Evolutionary conservation across 2,888 invertebrate species (phyloP), one percentile per base, ranked within the genome.

Genomic region (Chrysomela aeneicollis): DNA sequence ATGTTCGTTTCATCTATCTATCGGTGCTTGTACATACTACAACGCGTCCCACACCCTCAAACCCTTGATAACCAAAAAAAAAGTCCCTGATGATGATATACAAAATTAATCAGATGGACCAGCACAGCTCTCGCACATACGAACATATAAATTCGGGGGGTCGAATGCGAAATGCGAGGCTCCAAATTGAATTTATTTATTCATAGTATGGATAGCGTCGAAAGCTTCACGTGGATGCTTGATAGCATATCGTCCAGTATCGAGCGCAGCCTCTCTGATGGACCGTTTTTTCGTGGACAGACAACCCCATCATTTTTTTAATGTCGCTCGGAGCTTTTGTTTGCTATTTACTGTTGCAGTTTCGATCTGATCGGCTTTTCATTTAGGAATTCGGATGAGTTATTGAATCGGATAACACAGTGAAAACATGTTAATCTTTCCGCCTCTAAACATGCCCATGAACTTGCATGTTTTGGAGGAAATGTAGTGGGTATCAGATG

Each of bases 151-250:
- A 35, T 46, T 47, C 59, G 22, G 61, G 67, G 59, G n/a, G n/a
- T n/a, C n/a, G n/a, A n/a, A n/a, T n/a, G n/a, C 59, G 65, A 52
- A 62, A 66, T 62, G 42, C 69, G 61, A 64, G 54, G 59, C 53
- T 50, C 59, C 52, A 66, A 69, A 69, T 69, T 67, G 69, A 69
- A 69, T 69, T 69, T 69, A 69, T 67, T 69, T 69, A 69, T 69
- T 69, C 69, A 69, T 69, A 59, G 53, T 60, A 54, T 51, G 66
- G 67, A 70, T 64, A 57, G 49, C 54, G 61, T 61, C 26, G 49
- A 42, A 10, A 30, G 21, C 54, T 61, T 49, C 55, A 61, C 49
- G 50, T 3, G 55, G 42, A 62, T 50, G 37, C 55, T 35, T 49
- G 50, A 47, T 55, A 15, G 50, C 50, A 62, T 32, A 35, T 37